Conservation (phyloP, 2,888 invertebrate species). For the Sycophila texana region DNA sequence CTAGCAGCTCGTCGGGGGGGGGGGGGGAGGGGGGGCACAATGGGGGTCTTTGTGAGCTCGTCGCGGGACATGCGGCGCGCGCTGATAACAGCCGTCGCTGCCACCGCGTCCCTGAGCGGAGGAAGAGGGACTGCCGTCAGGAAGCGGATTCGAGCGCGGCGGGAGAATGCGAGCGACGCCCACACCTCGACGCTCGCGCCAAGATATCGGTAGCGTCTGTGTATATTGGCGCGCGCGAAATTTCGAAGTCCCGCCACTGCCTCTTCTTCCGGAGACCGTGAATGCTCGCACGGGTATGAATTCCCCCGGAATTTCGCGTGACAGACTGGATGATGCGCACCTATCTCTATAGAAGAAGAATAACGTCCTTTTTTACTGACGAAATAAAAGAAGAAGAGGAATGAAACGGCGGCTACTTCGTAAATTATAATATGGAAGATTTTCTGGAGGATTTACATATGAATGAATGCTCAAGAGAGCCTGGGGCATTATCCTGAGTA, state of each 20-base stretch:
- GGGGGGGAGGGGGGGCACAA: too few relatives aligned
- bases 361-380: too few relatives aligned
- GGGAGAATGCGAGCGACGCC: neutral
- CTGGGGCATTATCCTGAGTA: too few relatives aligned
- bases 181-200: neutral
- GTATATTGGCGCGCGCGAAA: slow-evolving; percentile 24
- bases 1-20: neutral
- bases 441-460: too few relatives aligned
- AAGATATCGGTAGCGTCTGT: neutral
- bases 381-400: too few relatives aligned
- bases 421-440: too few relatives aligned
- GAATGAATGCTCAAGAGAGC: too few relatives aligned
- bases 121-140: slow-evolving; percentile 2
- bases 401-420: too few relatives aligned
- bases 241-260: neutral
- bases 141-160: slow-evolving; percentile 33
- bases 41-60: slow-evolving; percentile 33
- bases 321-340: too few relatives aligned
- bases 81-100: neutral
- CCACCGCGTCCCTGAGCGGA: neutral
- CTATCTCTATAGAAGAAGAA: too few relatives aligned
- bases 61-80: neutral
- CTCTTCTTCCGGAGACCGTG: neutral
- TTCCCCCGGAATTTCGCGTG: neutral
- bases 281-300: neutral